Percentiles rank a stretch among this genome's conserved stretches.
phyloP scores from a whole-genome alignment of 2,888 invertebrate species.

The Ernsta delagoae region DNA sequence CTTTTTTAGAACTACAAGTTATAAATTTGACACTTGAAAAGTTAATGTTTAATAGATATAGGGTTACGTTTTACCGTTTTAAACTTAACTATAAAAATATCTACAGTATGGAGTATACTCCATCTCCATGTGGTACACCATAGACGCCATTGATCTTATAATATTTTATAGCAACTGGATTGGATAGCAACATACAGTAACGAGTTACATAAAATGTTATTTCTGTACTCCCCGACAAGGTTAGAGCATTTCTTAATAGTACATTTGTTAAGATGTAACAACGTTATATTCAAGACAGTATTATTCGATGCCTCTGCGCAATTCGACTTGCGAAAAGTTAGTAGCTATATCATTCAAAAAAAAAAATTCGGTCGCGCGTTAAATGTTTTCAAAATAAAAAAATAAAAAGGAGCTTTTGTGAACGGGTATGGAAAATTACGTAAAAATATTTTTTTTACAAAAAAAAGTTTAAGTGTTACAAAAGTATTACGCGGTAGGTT shows the following conservation, averaged over 20 bases:
- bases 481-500: too few species aligned
- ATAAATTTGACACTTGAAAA: too few species aligned
- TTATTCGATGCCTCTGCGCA: slow-evolving; percentile 4
- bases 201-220: slow-evolving; percentile 7
- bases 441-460: too few species aligned
- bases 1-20: too few species aligned
- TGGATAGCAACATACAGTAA: too few species aligned
- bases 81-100: too few species aligned
- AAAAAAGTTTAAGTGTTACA: too few species aligned
- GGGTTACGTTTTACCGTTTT: too few species aligned
- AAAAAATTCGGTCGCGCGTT: not conserved
- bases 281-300: slow-evolving; percentile 6
- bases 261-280: slow-evolving; percentile 8
- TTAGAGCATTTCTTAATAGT: not conserved
- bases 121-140: too few species aligned
- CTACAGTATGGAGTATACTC: too few species aligned
- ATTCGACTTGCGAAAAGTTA: slow-evolving; percentile 8
- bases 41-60: too few species aligned
- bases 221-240: slow-evolving; percentile 8
- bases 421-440: not conserved
- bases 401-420: not conserved
- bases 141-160: not conserved
- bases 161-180: not conserved
- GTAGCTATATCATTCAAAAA: not conserved
- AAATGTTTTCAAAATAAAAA: not conserved